Evolutionary conservation across 2,113 vertebrate genomes (phyloP).

Genomic region (Oplegnathus fasciatus): DNA sequence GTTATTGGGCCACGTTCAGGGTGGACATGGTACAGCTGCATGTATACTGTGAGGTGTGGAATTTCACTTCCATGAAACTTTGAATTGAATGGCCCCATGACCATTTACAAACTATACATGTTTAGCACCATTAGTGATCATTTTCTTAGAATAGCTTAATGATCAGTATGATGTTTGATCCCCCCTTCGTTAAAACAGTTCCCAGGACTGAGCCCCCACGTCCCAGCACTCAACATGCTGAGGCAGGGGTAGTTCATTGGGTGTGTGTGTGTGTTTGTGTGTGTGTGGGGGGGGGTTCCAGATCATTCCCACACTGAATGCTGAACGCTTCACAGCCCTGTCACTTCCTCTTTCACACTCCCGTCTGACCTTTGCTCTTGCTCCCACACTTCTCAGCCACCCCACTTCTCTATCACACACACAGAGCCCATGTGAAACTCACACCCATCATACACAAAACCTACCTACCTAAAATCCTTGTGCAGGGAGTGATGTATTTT

Average conservation of each 20-base stretch:
- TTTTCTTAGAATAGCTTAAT: too few relatives aligned
- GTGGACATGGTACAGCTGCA: too few relatives aligned
- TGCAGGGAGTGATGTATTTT: background rate
- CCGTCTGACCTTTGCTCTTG: slow-evolving; percentile 39
- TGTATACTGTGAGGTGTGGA: too few relatives aligned
- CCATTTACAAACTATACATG: background rate
- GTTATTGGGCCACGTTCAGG: background rate
- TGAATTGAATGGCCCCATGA: background rate
- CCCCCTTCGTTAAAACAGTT: slow-evolving; percentile 44
- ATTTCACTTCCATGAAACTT: too few relatives aligned
- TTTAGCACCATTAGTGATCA: background rate
- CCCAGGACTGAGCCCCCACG: too few relatives aligned
- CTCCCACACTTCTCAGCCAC: slow-evolving; percentile 52
- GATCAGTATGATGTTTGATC: background rate
- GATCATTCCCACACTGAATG: slow-evolving; percentile 61
- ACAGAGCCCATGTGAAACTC: slow-evolving; percentile 22
- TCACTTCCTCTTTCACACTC: slow-evolving; percentile 75
- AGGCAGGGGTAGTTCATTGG: slow-evolving; percentile 1
- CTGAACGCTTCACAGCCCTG: slow-evolving; percentile 61
- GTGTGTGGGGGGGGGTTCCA: background rate
- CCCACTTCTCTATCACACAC: slow-evolving; percentile 8
- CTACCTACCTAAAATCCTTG: too few relatives aligned
- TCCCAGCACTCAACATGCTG: background rate
- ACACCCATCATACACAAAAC: background rate
- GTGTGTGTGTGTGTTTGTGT: background rate